Evolutionary conservation across 2,888 invertebrate genomes (phyloP).

Genomic region (Auanema sp.): DNA sequence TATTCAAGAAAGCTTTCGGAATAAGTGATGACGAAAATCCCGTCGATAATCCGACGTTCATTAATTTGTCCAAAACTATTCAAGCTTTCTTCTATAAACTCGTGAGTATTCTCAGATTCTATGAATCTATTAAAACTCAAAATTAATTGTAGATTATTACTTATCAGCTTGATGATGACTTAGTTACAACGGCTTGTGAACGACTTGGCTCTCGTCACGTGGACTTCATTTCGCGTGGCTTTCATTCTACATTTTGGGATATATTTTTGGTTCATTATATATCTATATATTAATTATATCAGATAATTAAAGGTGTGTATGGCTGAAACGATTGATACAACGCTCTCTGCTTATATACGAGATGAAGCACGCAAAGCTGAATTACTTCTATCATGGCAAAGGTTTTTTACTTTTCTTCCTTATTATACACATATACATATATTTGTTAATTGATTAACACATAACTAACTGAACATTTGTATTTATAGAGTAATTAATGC

Average conservation of each 20-base stretch:
- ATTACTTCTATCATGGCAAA: conserved; percentile 45
- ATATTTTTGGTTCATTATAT: conserved; percentile 24
- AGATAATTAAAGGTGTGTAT: conserved; percentile 31
- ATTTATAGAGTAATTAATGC: conserved; percentile 39
- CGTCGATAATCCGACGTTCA: conserved; percentile 38
- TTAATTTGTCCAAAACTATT: conserved; percentile 40
- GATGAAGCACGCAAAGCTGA: conserved; percentile 38
- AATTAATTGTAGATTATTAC: conserved; percentile 28
- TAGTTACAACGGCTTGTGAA: conserved; percentile 35
- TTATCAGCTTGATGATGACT: conserved; percentile 36
- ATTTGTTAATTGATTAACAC: neutral
- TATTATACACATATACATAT: conserved; percentile 5
- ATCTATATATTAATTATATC: no score
- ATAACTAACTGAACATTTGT: neutral
- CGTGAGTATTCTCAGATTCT: conserved; percentile 18
- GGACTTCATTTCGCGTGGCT: conserved; percentile 48
- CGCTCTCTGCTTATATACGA: conserved; percentile 29
- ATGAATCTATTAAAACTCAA: neutral
- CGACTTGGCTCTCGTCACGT: conserved; percentile 45
- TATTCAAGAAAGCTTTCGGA: conserved; percentile 39
- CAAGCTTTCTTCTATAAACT: conserved; percentile 46
- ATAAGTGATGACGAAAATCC: conserved; percentile 41
- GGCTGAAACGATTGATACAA: conserved; percentile 42
- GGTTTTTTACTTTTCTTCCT: conserved; percentile 23
- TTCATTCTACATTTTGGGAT: conserved; percentile 49